Evolutionary conservation across 1,140 invertebrate genomes (phyloP).

Genomic region (Geopemphigus sp.): DNA sequence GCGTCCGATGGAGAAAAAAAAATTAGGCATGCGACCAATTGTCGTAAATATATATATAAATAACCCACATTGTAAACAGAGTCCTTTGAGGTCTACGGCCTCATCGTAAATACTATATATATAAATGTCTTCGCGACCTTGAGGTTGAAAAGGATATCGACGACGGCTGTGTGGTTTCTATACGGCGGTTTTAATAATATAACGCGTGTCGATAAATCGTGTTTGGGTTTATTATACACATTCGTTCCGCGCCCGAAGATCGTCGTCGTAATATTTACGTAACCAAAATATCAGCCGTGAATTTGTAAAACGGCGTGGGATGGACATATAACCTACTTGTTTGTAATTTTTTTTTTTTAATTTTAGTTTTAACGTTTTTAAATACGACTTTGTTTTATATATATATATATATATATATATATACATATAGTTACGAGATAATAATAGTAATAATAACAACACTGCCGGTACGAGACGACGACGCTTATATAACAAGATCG

Average conservation of each 20-base stretch:
- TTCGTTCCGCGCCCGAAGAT: neutral
- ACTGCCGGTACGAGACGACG: slow-evolving; percentile 3
- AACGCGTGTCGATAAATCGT: neutral
- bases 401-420: neutral
- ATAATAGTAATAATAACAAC: neutral
- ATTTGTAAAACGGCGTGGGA: neutral
- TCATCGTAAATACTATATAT: neutral
- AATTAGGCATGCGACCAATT: slow-evolving; percentile 28
- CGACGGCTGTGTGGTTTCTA: neutral
- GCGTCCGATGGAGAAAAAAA: neutral
- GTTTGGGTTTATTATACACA: neutral
- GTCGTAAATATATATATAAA: neutral
- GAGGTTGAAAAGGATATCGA: slow-evolving; percentile 46
- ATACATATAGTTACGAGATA: neutral
- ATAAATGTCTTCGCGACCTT: slow-evolving; percentile 16
- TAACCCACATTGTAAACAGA: slow-evolving; percentile 14
- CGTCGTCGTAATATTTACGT: slow-evolving; percentile 1
- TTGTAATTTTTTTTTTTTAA: neutral
- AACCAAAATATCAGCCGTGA: neutral
- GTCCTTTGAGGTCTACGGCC: slow-evolving; percentile 39
- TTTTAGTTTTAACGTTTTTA: neutral
- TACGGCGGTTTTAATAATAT: too few relatives aligned
- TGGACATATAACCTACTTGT: neutral
- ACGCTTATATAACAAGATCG: slow-evolving; percentile 11
- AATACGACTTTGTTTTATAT: neutral